A percentile compares a stretch with the other conserved stretches of the same genome.
Evolutionary conservation across 2,888 invertebrate genomes (phyloP).

Genomic region (Epinotia bilunana): DNA sequence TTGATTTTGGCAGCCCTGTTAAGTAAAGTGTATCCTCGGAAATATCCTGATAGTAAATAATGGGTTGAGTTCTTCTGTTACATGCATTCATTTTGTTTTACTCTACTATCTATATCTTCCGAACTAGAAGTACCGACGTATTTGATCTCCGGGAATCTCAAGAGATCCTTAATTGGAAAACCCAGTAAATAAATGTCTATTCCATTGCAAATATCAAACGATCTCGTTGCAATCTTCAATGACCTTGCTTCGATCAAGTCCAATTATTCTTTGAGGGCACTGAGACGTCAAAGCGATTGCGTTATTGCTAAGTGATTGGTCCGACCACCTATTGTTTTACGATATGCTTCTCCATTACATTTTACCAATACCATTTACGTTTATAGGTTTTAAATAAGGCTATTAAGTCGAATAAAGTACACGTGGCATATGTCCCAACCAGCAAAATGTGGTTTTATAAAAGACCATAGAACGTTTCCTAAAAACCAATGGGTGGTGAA

Average conservation of each 20-base stretch:
- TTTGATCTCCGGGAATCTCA: background rate
- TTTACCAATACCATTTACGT: slow-evolving; percentile 20
- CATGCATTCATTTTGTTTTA: too few relatives aligned
- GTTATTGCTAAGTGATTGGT: slow-evolving; percentile 42
- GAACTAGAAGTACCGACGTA: background rate
- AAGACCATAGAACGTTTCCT: too few relatives aligned
- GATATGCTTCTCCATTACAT: slow-evolving; percentile 29
- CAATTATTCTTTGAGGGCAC: slow-evolving; percentile 38
- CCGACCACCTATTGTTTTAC: slow-evolving; percentile 40
- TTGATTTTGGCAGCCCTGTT: too few relatives aligned
- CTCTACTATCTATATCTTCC: too few relatives aligned
- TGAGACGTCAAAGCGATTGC: slow-evolving; percentile 23
- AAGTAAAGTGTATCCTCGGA: too few relatives aligned
- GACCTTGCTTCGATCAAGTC: slow-evolving; percentile 29
- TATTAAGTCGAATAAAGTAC: slow-evolving; percentile 5
- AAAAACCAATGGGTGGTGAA: too few relatives aligned
- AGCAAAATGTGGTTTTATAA: too few relatives aligned
- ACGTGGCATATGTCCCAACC: background rate
- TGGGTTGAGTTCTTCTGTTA: too few relatives aligned
- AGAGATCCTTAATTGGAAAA: background rate
- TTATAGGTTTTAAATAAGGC: slow-evolving; percentile 32
- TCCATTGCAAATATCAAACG: background rate
- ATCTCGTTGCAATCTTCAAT: background rate
- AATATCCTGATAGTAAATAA: too few relatives aligned
- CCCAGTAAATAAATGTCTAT: background rate